Base-by-base conservation (phyloP, 1,140 invertebrate species). In the Drosophila sulfurigaster region DNA sequence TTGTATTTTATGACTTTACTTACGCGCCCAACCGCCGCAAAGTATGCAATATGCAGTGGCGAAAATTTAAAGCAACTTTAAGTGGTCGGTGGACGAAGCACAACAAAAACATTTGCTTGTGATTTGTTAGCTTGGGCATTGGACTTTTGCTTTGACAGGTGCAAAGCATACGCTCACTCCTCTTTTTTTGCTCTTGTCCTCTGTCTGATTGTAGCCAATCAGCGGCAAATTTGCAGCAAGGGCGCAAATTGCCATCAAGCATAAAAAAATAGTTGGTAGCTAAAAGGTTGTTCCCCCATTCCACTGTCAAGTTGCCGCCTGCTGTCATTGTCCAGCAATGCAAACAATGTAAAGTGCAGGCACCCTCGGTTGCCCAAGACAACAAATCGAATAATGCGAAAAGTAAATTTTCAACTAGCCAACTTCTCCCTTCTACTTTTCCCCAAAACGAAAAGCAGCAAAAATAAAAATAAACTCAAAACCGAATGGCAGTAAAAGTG, bases 351-450 rank as follows among this genome's bases (percentile, higher is more conserved):
- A 88, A 88, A 88, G 83, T 88, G 83, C 83, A 89, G 78, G 56
- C 68, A 43, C 57, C 32, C 64, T 63, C 64, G 75, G 75, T 86
- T 82, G 80, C 80, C 77, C 83, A 83, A 87, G 83, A 87, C 83
- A 88, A 88, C 83, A 88, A 88, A 88, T 88, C 83, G 85, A 89
- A 88, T 88, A 89, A 88, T 89, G 85, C 83, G 83, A 76, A 88
- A 88, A 88, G 85, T 88, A 88, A 88, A 88, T 88, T 88, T 89
- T 88, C 83, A 87, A 87, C 82, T 82, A 74, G 79, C 43, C 52
- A 11, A 30, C 35, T 38, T 38, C 60, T 62, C 46, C 8, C 56
- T 58, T 20, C 35, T 3, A 25, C 20, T 25, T 25, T 25, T 4
- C 20, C 20, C 20, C 52, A 58, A 70, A 69, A 48, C n/a, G 5